Evolutionary conservation across 2,888 invertebrate genomes (phyloP).

Genomic region (Cheilosia pagana): DNA sequence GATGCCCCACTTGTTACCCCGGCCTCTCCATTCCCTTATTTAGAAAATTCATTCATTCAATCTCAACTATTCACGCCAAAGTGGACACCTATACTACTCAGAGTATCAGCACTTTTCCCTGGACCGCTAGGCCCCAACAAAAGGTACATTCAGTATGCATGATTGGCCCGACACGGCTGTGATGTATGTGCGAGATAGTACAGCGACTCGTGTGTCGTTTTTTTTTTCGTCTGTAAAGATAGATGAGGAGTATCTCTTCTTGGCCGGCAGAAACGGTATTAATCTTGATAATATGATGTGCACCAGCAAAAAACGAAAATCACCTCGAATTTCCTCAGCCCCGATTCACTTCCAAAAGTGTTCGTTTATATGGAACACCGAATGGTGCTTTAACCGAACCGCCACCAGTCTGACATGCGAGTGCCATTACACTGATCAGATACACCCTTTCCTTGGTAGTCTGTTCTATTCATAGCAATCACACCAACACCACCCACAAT

Average conservation of each 20-base stretch:
- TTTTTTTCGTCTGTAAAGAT: neutral
- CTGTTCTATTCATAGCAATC: conserved; percentile 19
- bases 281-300: conserved; percentile 50
- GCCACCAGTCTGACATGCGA: conserved; percentile 55
- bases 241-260: conserved; percentile 8
- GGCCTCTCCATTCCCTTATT: conserved; percentile 6
- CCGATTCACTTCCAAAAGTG: conserved; percentile 6
- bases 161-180: conserved; percentile 13
- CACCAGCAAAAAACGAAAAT: conserved; percentile 5
- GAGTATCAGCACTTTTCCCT: neutral
- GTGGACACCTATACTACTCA: neutral
- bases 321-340: neutral
- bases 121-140: conserved; percentile 19
- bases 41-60: conserved; percentile 29
- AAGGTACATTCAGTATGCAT: conserved; percentile 27
- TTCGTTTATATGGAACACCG: neutral
- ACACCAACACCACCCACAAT: conserved; percentile 6
- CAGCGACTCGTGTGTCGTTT: neutral
- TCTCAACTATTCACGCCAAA: conserved; percentile 22
- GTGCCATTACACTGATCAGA: conserved; percentile 69
- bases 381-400: conserved; percentile 18
- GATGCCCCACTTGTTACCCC: neutral
- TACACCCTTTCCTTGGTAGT: conserved; percentile 8
- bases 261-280: conserved; percentile 39
- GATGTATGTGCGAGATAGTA: neutral